These are phyloP conservation scores for Melanerpes formicivorus DNA, from an alignment of 2,113 vertebrate species.

Conservation along the genomic window DNA sequence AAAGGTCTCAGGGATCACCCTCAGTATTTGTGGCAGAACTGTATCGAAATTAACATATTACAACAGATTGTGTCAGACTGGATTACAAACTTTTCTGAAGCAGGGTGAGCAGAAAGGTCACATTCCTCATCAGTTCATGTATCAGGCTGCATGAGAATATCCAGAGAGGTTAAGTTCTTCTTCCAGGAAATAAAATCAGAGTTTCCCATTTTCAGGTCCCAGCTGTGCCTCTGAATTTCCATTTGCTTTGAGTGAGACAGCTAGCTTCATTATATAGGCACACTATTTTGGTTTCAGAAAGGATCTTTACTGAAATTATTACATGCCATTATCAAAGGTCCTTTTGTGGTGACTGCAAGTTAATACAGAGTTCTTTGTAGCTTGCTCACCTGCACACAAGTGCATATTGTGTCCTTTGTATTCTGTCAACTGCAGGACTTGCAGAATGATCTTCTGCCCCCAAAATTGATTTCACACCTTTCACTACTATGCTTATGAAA, in stretches of 20 bases:
- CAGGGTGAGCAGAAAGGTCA: constrained; percentile 72
- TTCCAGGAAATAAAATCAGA: constrained; percentile 42
- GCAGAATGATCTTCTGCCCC: not conserved
- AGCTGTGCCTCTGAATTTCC: not conserved
- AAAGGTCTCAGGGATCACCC: constrained; percentile 67
- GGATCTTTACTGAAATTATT: constrained; percentile 32
- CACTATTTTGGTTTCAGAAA: constrained; percentile 10
- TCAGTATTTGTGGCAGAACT: constrained; percentile 63
- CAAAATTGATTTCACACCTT: constrained; percentile 18
- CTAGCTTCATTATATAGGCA: not conserved
- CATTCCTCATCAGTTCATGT: constrained; percentile 42
- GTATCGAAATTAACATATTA: constrained; percentile 75
- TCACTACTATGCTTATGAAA: constrained; percentile 9
- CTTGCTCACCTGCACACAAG: not conserved
- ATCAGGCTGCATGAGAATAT: not conserved
- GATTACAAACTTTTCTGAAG: constrained; percentile 58
- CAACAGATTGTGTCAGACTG: constrained; percentile 65
- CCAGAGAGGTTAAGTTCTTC: constrained; percentile 31
- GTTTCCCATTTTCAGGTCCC: constrained; percentile 18
- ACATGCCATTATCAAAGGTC: constrained; percentile 17
- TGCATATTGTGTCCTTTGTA: not conserved
- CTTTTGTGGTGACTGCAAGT: constrained; percentile 16
- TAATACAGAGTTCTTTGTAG: not conserved
- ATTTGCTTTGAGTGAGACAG: not conserved
- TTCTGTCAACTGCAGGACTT: not conserved